Conservation (phyloP, 2,113 vertebrate genomes). For the Petaurus breviceps region DNA sequence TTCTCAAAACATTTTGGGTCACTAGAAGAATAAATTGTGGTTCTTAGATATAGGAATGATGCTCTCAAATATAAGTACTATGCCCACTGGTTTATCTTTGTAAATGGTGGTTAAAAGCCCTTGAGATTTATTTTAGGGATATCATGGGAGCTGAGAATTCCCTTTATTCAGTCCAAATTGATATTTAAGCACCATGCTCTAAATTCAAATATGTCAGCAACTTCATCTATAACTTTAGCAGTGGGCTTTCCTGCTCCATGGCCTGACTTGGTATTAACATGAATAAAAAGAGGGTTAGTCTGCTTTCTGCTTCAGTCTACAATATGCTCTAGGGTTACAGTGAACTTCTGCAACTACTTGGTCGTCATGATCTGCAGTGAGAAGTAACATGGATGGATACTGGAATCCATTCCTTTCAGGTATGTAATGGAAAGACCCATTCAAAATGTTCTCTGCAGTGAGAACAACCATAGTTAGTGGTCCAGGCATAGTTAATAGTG, state of each 20-base stretch:
- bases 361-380: constrained; percentile 97
- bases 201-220: constrained; percentile 97
- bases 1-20: constrained; percentile 65
- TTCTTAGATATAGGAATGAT: constrained; percentile 80
- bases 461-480: constrained; percentile 95
- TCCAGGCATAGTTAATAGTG: constrained; percentile 98
- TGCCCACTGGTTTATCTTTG: constrained; percentile 73
- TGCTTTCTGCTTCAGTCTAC: constrained; percentile 90
- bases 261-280: constrained; percentile 97
- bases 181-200: constrained; percentile 92
- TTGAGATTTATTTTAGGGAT: constrained; percentile 80
- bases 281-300: constrained; percentile 94
- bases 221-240: constrained; percentile 95
- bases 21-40: constrained; percentile 70
- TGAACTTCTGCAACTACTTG: constrained; percentile 98
- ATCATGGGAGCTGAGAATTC: constrained; percentile 29
- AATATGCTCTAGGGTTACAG: constrained; percentile 92
- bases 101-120: constrained; percentile 81
- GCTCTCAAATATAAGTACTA: constrained; percentile 76
- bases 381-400: constrained; percentile 90
- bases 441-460: constrained; percentile 93
- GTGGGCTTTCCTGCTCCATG: constrained; percentile 97
- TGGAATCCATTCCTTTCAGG: constrained; percentile 91
- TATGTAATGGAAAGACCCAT: constrained; percentile 90
- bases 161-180: constrained; percentile 85